Evolutionary conservation across 2,888 invertebrate genomes (phyloP), one percentile per base, ranked within the genome.

Genomic region (Muscina levida): DNA sequence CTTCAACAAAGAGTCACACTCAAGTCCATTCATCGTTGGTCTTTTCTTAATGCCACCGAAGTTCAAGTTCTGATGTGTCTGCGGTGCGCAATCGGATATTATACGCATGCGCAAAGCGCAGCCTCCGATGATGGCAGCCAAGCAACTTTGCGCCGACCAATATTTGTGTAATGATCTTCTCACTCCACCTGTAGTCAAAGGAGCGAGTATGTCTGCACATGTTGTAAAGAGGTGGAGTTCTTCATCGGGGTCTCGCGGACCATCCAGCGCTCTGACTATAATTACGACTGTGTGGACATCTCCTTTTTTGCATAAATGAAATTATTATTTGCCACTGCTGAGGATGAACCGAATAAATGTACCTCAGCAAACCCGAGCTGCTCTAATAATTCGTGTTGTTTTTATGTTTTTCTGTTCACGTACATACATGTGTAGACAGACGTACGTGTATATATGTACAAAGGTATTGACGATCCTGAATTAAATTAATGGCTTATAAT

Each of bases 401-500:
- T 31, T 66, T 22, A 56, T 46, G 5, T 15, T 26, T 51, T 31
- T 31, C 2, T 19, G 24, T n/a, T 31, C 31, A 31, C 8, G 31
- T 31, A 31, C 31, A 31, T 31, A 31, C n/a, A n/a, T n/a, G n/a
- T n/a, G n/a, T n/a, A n/a, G 26, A 6, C 15, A 8, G 4, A 13
- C 15, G 15, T 26, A 1, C 26, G 15, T 31, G 4, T n/a, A 15
- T 15, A 31, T 31, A 17, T 22, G 22, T 2, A 57, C 31, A 15
- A 48, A 48, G 17, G 37, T n/a, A n/a, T n/a, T n/a, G n/a, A n/a
- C 48, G 1, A 8, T n/a, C 56, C n/a, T 26, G 1, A 5, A 84
- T 82, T 84, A 84, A 84, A 84, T 84, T 84, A 85, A 84, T 85
- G 82, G 78, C 79, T 77, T 79, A 80, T 85, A 85, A 85, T 84